A percentile compares a stretch with the other conserved stretches of the same genome.
Evolutionary conservation across 2,888 invertebrate species (phyloP).

Genomic region (Drosophila hamatofila): DNA sequence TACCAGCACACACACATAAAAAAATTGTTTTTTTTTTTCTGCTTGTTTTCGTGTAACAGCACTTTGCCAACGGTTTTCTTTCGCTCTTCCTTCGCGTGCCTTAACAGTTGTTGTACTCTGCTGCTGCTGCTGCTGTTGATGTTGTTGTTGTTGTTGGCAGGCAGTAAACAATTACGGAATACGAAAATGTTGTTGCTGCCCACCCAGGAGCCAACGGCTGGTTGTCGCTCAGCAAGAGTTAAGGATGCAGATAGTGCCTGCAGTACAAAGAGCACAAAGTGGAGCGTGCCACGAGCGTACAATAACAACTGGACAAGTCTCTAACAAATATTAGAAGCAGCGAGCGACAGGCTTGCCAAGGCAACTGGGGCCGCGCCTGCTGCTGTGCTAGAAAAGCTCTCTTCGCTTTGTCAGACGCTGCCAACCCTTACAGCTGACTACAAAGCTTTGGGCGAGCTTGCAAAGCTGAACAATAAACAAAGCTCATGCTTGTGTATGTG

Average conservation of each 20-base stretch:
- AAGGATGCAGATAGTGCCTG: not conserved
- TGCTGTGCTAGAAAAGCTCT: conserved; percentile 9
- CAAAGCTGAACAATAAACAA: conserved; percentile 1
- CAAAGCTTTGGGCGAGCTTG: conserved; percentile 28
- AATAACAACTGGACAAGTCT: conserved; percentile 63
- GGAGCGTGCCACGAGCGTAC: conserved; percentile 54
- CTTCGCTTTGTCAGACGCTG: conserved; percentile 9
- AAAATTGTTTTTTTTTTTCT: too few relatives aligned
- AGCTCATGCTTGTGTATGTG: not conserved
- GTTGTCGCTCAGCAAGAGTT: not conserved
- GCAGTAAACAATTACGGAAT: conserved; percentile 20
- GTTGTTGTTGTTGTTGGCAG: not conserved
- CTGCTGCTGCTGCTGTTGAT: too few relatives aligned
- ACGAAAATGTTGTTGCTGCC: conserved; percentile 7
- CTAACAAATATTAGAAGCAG: conserved; percentile 28
- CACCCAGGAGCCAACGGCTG: not conserved
- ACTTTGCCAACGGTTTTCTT: conserved; percentile 4
- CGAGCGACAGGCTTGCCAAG: conserved; percentile 36
- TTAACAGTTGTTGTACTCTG: not conserved
- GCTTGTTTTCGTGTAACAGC: conserved; percentile 6
- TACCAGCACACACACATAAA: conserved; percentile 1
- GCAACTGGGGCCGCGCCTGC: conserved; percentile 24
- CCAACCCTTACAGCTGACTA: conserved; percentile 50
- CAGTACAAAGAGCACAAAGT: conserved; percentile 6
- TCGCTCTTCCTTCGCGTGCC: not conserved